Evolutionary conservation across 2,888 invertebrate genomes (phyloP).

Genomic region (Trachelus troglodyta): DNA sequence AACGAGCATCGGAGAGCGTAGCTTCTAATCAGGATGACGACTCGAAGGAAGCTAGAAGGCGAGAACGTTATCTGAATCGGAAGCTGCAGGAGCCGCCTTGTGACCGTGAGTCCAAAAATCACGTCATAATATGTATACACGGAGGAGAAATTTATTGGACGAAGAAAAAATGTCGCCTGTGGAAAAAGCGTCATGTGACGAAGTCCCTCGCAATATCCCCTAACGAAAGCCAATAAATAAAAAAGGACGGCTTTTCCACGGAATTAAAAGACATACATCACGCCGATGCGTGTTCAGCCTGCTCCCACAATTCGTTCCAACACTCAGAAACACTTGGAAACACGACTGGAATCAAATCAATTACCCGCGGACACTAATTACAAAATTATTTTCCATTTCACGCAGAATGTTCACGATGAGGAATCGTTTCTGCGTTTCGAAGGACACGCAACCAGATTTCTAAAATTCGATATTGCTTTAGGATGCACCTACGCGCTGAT

Average conservation of each 20-base stretch:
- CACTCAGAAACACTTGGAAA: background rate
- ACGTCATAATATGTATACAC: background rate
- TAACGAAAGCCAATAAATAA: constrained; percentile 58
- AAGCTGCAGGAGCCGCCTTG: too few species aligned
- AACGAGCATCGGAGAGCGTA: too few species aligned
- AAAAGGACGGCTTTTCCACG: constrained; percentile 50
- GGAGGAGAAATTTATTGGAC: constrained; percentile 35
- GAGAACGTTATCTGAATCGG: too few species aligned
- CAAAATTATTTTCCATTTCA: constrained; percentile 23
- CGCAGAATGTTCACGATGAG: background rate
- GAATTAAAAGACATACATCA: constrained; percentile 62
- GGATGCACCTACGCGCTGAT: too few species aligned
- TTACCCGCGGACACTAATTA: constrained; percentile 18
- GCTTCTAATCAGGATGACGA: too few species aligned
- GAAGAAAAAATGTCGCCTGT: constrained; percentile 34
- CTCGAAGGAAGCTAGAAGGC: too few species aligned
- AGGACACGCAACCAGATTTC: background rate
- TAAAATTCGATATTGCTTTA: too few species aligned
- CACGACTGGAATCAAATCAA: background rate
- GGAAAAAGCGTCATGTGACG: constrained; percentile 36
- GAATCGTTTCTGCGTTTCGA: background rate
- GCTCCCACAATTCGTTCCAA: background rate
- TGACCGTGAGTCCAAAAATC: too few species aligned
- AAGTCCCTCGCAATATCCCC: constrained; percentile 57
- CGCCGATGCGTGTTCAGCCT: constrained; percentile 24